These are phyloP conservation scores for Felis chaus DNA, from an alignment of 2,113 vertebrate species.

Conservation along the genomic window DNA sequence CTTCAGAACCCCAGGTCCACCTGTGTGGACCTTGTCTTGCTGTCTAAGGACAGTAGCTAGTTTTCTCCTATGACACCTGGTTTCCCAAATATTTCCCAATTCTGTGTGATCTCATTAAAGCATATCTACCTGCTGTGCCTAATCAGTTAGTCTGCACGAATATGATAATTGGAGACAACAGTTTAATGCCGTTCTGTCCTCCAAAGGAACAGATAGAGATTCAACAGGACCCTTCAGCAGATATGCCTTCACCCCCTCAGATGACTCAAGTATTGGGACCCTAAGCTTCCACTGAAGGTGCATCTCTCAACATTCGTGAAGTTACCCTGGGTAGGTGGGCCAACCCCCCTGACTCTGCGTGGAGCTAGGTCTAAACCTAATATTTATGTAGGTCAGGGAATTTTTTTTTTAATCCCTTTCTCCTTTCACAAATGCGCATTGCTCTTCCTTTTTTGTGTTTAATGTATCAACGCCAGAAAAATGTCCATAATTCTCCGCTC, in stretches of 20 bases:
- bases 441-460: constrained; percentile 66
- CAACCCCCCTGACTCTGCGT: neutral
- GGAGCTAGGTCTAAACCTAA: neutral
- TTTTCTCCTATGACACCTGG: neutral
- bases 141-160: neutral
- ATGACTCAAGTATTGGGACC: neutral
- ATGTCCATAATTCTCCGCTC: constrained; percentile 61
- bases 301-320: neutral
- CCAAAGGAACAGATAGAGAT: neutral
- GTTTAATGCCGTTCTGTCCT: neutral
- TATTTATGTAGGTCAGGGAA: constrained; percentile 56
- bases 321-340: neutral
- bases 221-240: neutral
- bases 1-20: neutral
- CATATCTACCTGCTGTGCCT: neutral
- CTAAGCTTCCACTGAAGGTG: accelerated
- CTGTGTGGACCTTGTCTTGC: no score
- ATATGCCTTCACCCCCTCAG: neutral
- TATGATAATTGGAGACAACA: neutral
- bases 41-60: neutral
- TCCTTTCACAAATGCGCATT: constrained; percentile 55
- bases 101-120: neutral
- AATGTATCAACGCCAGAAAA: constrained; percentile 59
- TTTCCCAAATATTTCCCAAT: neutral
- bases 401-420: neutral